Evolutionary conservation across 92 coral and sea anemone genomes (phyloP).

Genomic region (Siderastrea radians): DNA sequence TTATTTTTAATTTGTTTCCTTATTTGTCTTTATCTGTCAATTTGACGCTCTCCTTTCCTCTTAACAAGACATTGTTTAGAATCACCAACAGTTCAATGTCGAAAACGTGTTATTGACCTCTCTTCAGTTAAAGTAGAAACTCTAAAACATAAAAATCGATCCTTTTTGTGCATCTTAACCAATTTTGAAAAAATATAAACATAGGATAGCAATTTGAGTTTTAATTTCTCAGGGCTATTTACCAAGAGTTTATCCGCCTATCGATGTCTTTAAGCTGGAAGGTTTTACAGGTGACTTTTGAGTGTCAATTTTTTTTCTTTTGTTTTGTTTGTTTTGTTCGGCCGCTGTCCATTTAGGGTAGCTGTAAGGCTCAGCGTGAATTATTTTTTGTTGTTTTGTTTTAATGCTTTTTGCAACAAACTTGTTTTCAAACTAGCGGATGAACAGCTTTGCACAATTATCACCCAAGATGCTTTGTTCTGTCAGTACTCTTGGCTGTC

Average conservation of each 20-base stretch:
- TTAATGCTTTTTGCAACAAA: background rate
- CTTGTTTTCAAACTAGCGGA: background rate
- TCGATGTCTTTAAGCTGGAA: background rate
- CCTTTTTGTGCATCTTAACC: background rate
- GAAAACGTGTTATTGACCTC: background rate
- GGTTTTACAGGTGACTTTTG: background rate
- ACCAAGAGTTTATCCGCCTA: background rate
- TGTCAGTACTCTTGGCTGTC: background rate
- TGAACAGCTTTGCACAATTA: background rate
- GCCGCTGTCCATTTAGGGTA: background rate
- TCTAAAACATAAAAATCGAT: background rate
- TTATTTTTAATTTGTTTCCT: constrained; percentile 30
- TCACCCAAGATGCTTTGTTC: background rate
- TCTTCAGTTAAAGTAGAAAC: background rate
- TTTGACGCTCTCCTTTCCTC: background rate
- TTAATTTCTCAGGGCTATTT: too few species aligned
- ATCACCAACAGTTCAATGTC: background rate
- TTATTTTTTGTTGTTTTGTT: background rate
- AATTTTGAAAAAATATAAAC: too few species aligned
- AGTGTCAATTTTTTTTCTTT: constrained; percentile 7
- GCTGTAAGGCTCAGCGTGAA: background rate
- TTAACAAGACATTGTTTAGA: background rate
- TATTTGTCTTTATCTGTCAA: constrained; percentile 1
- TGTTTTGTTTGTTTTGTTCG: background rate
- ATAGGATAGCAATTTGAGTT: too few species aligned